Base-by-base conservation (phyloP, 2,888 invertebrate species). In the Epirrita christyi region DNA sequence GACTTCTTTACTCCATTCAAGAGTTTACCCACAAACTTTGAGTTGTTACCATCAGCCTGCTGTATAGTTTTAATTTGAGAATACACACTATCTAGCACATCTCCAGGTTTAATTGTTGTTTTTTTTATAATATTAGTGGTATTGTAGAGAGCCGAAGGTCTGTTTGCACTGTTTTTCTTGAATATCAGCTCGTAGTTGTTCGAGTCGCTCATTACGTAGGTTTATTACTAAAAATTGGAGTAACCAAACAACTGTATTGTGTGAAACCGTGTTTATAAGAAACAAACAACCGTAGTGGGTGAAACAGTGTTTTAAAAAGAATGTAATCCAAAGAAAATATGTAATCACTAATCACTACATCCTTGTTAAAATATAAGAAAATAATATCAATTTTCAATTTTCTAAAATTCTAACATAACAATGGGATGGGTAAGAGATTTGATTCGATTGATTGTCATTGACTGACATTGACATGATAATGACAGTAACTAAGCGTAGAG, bases 61-160 rank as follows among this genome's bases (percentile, higher is more conserved):
- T 86, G 81, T 5, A 88, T 76, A 0, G 80, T 83, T 66, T 76
- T 81, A n/a, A 91, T 66, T 70, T 90, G 86, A 9, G 67, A 66
- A 13, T 75, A 72, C 8, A 90, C 80, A 59, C 67, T 75, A 14
- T 70, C 61, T 61, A 90, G 68, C 3, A 90, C 78, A 64, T 86
- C 84, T 54, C 75, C 68, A 0, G 78, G 72, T 49, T 68, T 73
- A n/a, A 57, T 66, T 2, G 11, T 59, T 9, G 32, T 28, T 27
- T 59, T 55, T 3, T 59, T 67, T 42, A 48, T 32, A 27, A 59
- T 56, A 58, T 49, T 52, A 14, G 36, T 70, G 27, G 63, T 59
- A 36, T 59, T 64, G 51, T 88, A 88, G 0, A 88, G 60, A 1
- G 59, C 11, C 49, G 61, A 28, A 13, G 59, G 49, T 21, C 62